phyloP scores from a whole-genome alignment of 2,888 invertebrate species.

The Laspeyria flexula region DNA sequence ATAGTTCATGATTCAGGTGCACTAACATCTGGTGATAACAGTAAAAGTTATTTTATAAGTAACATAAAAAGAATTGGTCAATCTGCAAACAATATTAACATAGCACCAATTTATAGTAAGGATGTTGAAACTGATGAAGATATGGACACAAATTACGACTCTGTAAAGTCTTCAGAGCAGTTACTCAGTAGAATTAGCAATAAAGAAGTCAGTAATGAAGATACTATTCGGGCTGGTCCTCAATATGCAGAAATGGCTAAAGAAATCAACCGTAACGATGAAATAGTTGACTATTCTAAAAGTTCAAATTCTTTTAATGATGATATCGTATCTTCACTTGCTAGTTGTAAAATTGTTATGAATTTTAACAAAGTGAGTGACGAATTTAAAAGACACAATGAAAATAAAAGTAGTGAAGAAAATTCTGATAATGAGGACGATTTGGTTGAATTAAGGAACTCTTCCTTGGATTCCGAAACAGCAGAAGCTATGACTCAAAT shows the following conservation, averaged over 20 bases:
- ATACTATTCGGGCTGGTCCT: not conserved
- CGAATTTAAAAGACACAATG: not conserved
- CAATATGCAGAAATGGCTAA: conserved; percentile 31
- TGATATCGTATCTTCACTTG: conserved; percentile 4
- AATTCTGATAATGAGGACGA: conserved; percentile 3
- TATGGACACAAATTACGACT: conserved; percentile 32
- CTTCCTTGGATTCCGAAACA: conserved; percentile 52
- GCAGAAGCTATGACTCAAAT: conserved; percentile 74
- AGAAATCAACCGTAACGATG: not conserved
- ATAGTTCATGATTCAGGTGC: conserved; percentile 20
- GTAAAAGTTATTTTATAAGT: not conserved
- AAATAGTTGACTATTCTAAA: conserved; percentile 3
- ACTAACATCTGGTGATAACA: conserved; percentile 11
- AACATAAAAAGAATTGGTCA: not conserved
- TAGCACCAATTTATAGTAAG: not conserved
- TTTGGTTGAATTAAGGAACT: conserved; percentile 19
- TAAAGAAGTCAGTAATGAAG: conserved; percentile 17
- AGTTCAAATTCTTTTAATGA: conserved; percentile 2
- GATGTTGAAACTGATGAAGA: not conserved
- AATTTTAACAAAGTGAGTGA: not conserved
- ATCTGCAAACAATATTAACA: not conserved
- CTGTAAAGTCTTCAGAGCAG: conserved; percentile 56
- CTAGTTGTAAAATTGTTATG: not conserved
- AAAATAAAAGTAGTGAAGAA: not conserved
- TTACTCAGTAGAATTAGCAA: conserved; percentile 57